phyloP scores from a whole-genome alignment of 2,113 vertebrate species.

The Hemiprocne comata region DNA sequence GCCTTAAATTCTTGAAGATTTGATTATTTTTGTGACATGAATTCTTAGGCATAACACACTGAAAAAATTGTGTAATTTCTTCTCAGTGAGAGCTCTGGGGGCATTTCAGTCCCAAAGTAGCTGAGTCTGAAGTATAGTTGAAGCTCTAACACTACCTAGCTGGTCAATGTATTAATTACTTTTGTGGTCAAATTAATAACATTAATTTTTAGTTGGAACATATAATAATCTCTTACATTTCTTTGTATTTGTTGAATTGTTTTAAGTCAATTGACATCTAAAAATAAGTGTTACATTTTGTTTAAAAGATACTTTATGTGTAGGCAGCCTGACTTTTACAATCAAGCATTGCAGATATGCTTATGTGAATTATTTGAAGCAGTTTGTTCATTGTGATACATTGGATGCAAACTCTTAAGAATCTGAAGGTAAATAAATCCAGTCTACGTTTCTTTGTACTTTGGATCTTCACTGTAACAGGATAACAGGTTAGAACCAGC shows the following conservation, averaged over 20 bases:
- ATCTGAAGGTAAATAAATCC: neutral
- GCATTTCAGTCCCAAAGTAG: neutral
- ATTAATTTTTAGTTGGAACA: neutral
- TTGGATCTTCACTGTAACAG: neutral
- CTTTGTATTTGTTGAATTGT: neutral
- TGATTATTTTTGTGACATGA: neutral
- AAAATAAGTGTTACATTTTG: neutral
- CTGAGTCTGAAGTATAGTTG: neutral
- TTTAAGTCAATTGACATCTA: neutral
- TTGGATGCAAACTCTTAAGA: neutral
- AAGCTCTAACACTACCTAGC: neutral
- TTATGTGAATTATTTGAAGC: neutral
- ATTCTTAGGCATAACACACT: neutral
- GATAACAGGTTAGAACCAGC: neutral
- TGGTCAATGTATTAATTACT: neutral
- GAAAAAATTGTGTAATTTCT: neutral
- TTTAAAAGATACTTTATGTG: neutral
- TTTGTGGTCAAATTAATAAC: neutral
- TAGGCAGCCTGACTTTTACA: neutral
- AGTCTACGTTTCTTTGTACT: neutral
- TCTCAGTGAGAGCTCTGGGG: neutral
- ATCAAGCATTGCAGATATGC: neutral
- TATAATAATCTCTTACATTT: neutral
- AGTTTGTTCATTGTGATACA: neutral
- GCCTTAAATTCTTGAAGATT: neutral